Percentiles rank a stretch among this genome's conserved stretches.
phyloP scores from a whole-genome alignment of 2,888 invertebrate species.

The Myopa testacea region DNA sequence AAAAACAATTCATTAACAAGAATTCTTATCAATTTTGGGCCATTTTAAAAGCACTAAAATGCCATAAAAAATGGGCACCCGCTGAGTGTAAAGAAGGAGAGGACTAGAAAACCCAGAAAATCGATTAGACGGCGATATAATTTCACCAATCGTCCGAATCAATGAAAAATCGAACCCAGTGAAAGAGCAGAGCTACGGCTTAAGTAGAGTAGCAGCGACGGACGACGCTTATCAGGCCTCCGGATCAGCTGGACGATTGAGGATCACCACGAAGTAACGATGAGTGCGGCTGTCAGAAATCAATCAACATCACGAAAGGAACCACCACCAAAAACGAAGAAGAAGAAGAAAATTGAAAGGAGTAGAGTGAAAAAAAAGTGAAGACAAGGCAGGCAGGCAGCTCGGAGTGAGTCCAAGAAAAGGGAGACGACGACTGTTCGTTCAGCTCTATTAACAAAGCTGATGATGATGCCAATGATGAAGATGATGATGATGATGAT shows the following conservation, averaged over 20 bases:
- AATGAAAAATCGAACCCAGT: conserved; percentile 22
- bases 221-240: not conserved
- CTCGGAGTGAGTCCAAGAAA: not conserved
- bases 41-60: not conserved
- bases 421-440: not conserved
- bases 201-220: not conserved
- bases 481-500: not conserved
- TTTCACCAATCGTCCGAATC: not conserved
- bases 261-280: conserved; percentile 20
- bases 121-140: conserved; percentile 20
- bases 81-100: not conserved
- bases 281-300: conserved; percentile 36
- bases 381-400: not conserved
- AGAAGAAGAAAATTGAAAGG: not conserved
- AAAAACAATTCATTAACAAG: conserved; percentile 8
- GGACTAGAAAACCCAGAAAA: not conserved
- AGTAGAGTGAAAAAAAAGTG: not conserved
- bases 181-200: not conserved
- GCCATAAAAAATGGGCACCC: conserved; percentile 2
- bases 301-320: conserved; percentile 28
- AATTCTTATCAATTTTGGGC: conserved; percentile 7
- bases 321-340: not conserved
- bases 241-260: not conserved
- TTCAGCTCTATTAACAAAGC: not conserved
- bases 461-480: not conserved